Base-by-base conservation (phyloP, 1,140 invertebrate species). In the Platorchestia sp. region DNA sequence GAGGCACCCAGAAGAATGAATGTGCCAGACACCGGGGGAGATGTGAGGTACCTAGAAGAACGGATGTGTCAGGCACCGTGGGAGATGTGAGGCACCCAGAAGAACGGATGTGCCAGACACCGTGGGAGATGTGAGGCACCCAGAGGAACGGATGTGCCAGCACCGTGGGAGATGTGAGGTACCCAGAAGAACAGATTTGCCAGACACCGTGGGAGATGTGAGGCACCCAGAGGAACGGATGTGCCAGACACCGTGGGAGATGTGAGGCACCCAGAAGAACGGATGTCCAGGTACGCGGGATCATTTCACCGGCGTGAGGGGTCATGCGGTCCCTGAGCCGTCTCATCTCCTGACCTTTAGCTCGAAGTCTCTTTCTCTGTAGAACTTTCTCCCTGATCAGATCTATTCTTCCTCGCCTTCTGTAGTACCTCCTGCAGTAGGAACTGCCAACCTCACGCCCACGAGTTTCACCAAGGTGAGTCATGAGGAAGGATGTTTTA, bases 291-390 rank as follows among this genome's bases (percentile, higher is more conserved):
- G 59, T 27, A 75, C 36, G 59, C 19, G 91, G 5, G 91, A 93
- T 45, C 45, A 41, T 6, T 19, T 45, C 44, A 42, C 91, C 43
- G 19, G 40, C 43, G 3, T 7, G 45, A 44, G 91, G 45, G 91
- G 91, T 93, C 91, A 93, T n/a, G 45, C 91, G 40, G 91, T 93
- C 91, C 91, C 40, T 7, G 0, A 47, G 44, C 0, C 7, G 36
- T 40, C 45, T 47, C 91, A 45, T 93, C 91, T 47, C 44, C 91
- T 93, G 91, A 93, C 91, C 91, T 93, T 93, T 93, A 93, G 45
- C 91, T 44, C 91, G 19, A 40, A 91, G 91, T 93, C 45, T 93
- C 91, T 93, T 93, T 93, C 91, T 93, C 91, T 44, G 36, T 45
- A 93, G 43, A 93, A 44, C 91, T 93, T 93, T 93, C 91, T 93